These are phyloP conservation scores for Caracal caracal DNA, from an alignment of 2,113 vertebrate species.

Conservation along the genomic window DNA sequence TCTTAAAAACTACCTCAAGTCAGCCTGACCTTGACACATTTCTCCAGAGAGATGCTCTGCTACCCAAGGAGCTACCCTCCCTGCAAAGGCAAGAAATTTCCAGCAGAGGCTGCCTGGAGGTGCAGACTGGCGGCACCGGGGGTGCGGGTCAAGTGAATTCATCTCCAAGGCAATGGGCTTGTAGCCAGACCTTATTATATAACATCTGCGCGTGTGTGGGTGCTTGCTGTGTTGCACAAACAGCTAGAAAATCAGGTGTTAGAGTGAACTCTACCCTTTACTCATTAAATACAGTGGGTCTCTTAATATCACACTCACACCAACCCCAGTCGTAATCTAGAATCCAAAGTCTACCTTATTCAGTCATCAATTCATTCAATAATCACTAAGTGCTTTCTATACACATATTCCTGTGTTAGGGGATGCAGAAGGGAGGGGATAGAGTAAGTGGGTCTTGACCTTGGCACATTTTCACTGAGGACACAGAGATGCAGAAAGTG, in stretches of 20 bases:
- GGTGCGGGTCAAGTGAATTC: not conserved
- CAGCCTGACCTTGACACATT: conserved; percentile 42
- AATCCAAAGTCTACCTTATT: not conserved
- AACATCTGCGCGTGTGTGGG: not conserved
- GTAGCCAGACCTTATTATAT: not conserved
- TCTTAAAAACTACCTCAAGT: not conserved
- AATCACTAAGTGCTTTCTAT: not conserved
- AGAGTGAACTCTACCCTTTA: not conserved
- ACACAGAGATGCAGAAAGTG: not conserved
- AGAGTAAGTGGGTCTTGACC: not conserved
- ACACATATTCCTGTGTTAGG: not conserved
- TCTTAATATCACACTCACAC: not conserved
- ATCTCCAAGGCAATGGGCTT: not conserved
- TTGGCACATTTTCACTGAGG: not conserved
- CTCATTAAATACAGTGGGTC: not conserved
- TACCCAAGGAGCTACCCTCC: not conserved
- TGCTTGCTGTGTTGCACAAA: not conserved
- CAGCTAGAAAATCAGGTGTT: not conserved
- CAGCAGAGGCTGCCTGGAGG: not conserved
- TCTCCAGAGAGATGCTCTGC: not conserved
- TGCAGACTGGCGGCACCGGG: not conserved
- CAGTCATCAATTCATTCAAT: not conserved
- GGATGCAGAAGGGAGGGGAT: not conserved
- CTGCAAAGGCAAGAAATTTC: not conserved
- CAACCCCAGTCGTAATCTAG: not conserved